These are phyloP conservation scores for Telenomus remus DNA, from an alignment of 1,140 invertebrate genomes.

Conservation along the genomic window DNA sequence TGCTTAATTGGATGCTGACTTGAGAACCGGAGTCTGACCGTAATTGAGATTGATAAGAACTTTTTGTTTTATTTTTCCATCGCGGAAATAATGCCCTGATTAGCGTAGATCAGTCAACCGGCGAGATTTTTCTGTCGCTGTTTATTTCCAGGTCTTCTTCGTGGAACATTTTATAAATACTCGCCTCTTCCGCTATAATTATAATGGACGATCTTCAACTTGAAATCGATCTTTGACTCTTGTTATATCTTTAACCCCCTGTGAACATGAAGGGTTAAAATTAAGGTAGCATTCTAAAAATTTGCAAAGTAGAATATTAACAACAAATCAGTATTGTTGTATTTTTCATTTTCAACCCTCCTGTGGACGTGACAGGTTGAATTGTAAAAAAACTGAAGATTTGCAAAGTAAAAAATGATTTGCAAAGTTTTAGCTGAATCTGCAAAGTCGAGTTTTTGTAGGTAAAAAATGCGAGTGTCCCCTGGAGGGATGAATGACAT, in stretches of 20 bases:
- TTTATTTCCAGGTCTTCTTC: slow-evolving; percentile 7
- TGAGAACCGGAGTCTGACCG: slow-evolving; percentile 10
- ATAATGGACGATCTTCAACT: background rate
- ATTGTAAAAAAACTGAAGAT: too few relatives aligned
- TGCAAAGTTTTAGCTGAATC: too few relatives aligned
- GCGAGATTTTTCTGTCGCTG: background rate
- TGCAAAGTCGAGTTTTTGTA: too few relatives aligned
- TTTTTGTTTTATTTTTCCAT: too few relatives aligned
- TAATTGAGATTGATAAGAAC: slow-evolving; percentile 11
- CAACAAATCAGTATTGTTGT: too few relatives aligned
- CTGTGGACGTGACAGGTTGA: too few relatives aligned
- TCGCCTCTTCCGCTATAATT: slow-evolving; percentile 1
- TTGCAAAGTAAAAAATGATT: too few relatives aligned
- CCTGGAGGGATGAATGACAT: slow-evolving; percentile 20
- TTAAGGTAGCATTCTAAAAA: too few relatives aligned
- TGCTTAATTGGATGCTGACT: slow-evolving; percentile 32
- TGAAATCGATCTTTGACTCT: background rate
- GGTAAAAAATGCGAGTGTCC: slow-evolving; percentile 14
- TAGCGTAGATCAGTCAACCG: background rate
- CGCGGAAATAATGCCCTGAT: slow-evolving; percentile 1
- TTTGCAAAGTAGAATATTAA: too few relatives aligned
- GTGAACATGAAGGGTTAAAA: too few relatives aligned
- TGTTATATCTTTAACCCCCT: too few relatives aligned
- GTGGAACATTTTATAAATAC: slow-evolving; percentile 2
- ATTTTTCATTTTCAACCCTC: too few relatives aligned